Conservation (phyloP, 2,797 vertebrate genomes). For the Cyprinella venusta region DNA sequence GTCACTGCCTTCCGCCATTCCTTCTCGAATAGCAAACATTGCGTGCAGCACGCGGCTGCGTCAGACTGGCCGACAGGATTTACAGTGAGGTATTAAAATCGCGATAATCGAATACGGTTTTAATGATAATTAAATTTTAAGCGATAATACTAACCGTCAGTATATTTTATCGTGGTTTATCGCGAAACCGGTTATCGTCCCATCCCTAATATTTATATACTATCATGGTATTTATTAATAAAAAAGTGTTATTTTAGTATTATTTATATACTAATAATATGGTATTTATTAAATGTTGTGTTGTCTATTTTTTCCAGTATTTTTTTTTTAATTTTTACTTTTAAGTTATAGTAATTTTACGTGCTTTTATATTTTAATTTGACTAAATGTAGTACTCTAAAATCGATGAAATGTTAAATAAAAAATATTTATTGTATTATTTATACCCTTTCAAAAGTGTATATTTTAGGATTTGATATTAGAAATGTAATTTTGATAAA, state of each 20-base stretch:
- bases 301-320: background rate
- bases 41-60: too few species aligned
- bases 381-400: background rate
- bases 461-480: background rate
- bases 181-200: too few species aligned
- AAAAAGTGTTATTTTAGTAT: background rate
- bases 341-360: background rate
- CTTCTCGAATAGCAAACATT: too few species aligned
- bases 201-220: too few species aligned
- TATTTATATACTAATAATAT: background rate
- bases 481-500: background rate
- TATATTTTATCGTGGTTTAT: too few species aligned
- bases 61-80: too few species aligned
- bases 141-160: too few species aligned
- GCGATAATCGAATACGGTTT: too few species aligned
- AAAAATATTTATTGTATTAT: background rate
- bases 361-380: background rate
- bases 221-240: background rate
- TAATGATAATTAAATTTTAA: too few species aligned
- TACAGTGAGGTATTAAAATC: too few species aligned
- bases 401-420: background rate
- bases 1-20: too few species aligned
- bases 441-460: background rate
- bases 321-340: background rate
- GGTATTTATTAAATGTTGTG: background rate